These are phyloP conservation scores for Serinus canaria DNA, from an alignment of 2,113 vertebrate species.

Conservation along the genomic window DNA sequence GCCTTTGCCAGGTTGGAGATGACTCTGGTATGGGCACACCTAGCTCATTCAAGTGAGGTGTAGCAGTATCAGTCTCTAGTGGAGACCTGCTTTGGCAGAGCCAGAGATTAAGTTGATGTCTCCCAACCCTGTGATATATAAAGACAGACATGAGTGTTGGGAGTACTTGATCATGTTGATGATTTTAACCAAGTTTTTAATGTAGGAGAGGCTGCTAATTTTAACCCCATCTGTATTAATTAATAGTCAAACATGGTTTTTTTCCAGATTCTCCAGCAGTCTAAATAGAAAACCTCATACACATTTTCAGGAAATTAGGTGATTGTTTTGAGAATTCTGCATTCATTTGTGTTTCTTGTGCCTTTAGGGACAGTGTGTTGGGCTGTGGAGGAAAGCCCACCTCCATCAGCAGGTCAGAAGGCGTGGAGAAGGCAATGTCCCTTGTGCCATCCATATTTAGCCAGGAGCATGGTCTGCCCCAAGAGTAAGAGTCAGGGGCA, in stretches of 20 bases:
- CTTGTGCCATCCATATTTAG: rapidly evolving
- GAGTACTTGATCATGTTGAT: not conserved
- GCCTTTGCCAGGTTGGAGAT: not conserved
- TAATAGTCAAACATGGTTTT: not conserved
- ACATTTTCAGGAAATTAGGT: not conserved
- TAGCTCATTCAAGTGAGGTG: not conserved
- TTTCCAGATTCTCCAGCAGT: not conserved
- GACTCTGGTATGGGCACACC: not conserved
- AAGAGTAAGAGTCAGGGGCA: not conserved
- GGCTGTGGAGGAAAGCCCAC: not conserved
- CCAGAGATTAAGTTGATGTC: not conserved
- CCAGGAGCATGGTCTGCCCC: not conserved
- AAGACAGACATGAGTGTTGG: not conserved
- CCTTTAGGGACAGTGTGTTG: not conserved
- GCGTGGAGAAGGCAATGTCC: not conserved
- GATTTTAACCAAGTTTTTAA: not conserved
- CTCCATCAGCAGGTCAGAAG: not conserved
- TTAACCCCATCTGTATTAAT: not conserved
- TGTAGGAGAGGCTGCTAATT: not conserved
- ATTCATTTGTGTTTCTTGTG: not conserved
- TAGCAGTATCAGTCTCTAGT: not conserved
- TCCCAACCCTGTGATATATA: not conserved
- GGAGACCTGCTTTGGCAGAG: not conserved
- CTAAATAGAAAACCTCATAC: not conserved
- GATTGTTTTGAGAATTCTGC: not conserved